phyloP scores from a whole-genome alignment of 2,113 vertebrate species.

The Seriola rivoliana region DNA sequence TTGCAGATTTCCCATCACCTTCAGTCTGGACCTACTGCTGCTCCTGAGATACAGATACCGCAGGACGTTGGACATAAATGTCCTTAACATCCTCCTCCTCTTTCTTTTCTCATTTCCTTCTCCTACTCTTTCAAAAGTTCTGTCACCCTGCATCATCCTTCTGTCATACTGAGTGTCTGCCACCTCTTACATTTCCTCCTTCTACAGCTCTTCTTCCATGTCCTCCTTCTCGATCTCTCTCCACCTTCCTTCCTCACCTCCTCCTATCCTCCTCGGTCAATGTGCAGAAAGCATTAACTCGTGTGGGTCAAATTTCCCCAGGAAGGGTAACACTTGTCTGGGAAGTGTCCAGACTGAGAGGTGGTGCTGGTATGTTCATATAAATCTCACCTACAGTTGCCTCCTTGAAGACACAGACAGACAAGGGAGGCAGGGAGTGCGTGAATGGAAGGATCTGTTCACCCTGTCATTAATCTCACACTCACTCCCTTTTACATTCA shows the following conservation, averaged over 20 bases:
- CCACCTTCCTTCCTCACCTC: constrained; percentile 39
- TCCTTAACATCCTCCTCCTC: constrained; percentile 9
- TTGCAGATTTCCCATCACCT: constrained; percentile 37
- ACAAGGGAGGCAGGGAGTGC: constrained; percentile 9
- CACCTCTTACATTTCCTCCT: constrained; percentile 22
- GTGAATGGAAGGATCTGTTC: constrained; percentile 44
- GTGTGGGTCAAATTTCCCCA: constrained; percentile 32
- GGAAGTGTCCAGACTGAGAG: constrained; percentile 48
- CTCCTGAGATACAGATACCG: constrained; percentile 28
- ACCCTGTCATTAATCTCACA: constrained; percentile 36
- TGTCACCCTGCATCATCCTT: background rate
- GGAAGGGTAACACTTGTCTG: constrained; percentile 47
- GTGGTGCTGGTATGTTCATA: constrained; percentile 23
- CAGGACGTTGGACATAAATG: constrained; percentile 34
- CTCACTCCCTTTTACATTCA: constrained; percentile 16
- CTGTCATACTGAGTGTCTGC: background rate
- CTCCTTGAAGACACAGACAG: constrained; percentile 4
- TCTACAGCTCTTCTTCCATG: constrained; percentile 1
- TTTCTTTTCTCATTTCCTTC: constrained; percentile 27
- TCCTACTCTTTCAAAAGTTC: constrained; percentile 28
- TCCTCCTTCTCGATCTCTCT: constrained; percentile 31
- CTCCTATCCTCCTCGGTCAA: constrained; percentile 51
- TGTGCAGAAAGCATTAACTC: constrained; percentile 72
- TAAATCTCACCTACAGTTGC: constrained; percentile 39
- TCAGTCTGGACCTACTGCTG: constrained; percentile 31